Conservation (phyloP, 2,888 invertebrate species). For the Stenchaetothrips biformis region DNA sequence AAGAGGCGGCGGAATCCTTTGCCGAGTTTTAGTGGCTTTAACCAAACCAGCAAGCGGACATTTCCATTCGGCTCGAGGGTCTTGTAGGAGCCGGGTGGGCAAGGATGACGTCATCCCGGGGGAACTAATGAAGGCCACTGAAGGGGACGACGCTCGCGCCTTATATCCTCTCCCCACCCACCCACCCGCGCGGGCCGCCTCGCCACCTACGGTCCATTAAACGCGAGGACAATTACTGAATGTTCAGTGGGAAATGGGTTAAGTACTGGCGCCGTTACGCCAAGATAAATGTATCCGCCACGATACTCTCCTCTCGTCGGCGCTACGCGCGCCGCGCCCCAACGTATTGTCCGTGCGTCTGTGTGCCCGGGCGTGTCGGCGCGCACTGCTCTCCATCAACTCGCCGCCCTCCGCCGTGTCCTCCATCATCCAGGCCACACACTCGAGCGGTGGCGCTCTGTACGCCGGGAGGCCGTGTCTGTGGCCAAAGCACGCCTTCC, state of each 20-base stretch:
- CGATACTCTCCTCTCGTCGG: constrained; percentile 2
- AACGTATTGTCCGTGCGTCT: constrained; percentile 5
- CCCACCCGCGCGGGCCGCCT: too few species aligned
- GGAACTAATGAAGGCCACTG: too few species aligned
- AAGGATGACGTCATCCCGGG: too few species aligned
- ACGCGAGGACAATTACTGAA: constrained; percentile 23
- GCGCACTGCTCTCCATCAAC: background rate
- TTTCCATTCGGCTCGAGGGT: background rate
- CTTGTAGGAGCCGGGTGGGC: too few species aligned
- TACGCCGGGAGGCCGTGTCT: too few species aligned
- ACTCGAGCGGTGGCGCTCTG: too few species aligned
- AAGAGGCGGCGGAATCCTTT: background rate
- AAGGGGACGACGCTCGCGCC: too few species aligned
- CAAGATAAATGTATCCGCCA: constrained; percentile 21
- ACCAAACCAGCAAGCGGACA: background rate
- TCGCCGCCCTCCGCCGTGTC: background rate
- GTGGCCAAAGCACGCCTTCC: too few species aligned
- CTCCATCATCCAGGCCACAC: background rate
- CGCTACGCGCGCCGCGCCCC: background rate
- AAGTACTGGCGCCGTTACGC: constrained; percentile 17
- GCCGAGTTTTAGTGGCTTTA: background rate
- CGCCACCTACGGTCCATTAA: constrained; percentile 16
- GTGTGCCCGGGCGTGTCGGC: background rate
- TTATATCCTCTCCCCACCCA: background rate
- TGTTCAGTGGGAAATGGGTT: constrained; percentile 18